Base-by-base conservation (phyloP, 1,140 invertebrate species). In the Lordiphosa collinella region DNA sequence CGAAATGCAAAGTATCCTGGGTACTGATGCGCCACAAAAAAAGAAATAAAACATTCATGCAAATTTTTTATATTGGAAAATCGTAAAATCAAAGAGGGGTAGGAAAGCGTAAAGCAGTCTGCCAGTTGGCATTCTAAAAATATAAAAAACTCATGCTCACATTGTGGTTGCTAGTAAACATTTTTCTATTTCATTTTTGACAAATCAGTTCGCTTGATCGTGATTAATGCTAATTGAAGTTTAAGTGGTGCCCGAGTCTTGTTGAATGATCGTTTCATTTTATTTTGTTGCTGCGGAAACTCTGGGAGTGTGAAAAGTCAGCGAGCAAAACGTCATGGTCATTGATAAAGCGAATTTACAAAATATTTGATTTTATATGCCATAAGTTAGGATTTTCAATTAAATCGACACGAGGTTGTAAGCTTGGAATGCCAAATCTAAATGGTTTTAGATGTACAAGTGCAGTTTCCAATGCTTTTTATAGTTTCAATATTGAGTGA, bases 151-250 rank as follows among this genome's bases (percentile, higher is more conserved):
- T 32, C 22, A 14, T 44, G 25, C n/a, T 47, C 16, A 35, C 22
- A 18, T 36, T 46, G 5, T 36, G 1, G 5, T 11, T 37, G 25
- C 44, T 47, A 46, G 25, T 43, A 13, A 44, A 44, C 22, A 35
- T 36, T 32, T 41, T 40, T 47, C 29, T 25, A 34, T 51, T 67
- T 67, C 52, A 44, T 58, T 67, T 74, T 80, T 60, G 43, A 62
- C 65, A 74, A 80, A 74, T 65, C 65, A 61, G 59, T 70, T 44
- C 57, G 70, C 69, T 59, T 18, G 18, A 74, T 65, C 50, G 75
- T 67, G 56, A 82, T 75, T 69, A 82, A 82, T 75, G 75, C 76
- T 80, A 80, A 80, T 80, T 82, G 70, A 66, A 52, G 63, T 57
- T 79, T 66, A 48, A 47, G 62, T 60, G 61, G 48, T 47, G 54